phyloP scores from a whole-genome alignment of 2,888 invertebrate species.

The Autographa gamma region DNA sequence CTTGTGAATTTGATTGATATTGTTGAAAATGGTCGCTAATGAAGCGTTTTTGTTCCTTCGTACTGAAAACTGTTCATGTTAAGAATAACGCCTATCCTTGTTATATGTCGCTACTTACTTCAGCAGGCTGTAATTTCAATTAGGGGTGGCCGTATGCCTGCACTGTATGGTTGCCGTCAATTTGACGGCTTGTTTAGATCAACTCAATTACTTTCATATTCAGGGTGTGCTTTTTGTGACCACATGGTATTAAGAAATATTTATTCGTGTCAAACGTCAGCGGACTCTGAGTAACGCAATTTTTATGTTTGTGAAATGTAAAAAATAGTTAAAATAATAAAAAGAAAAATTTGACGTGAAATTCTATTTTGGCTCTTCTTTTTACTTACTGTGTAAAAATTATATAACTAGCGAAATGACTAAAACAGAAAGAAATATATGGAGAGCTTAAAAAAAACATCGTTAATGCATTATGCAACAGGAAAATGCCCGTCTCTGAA shows the following conservation, averaged over 20 bases:
- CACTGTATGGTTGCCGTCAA: constrained; percentile 80
- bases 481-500: constrained; percentile 10
- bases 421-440: no score
- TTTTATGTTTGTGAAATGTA: no score
- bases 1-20: not conserved
- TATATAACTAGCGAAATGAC: not conserved
- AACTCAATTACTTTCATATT: constrained; percentile 75
- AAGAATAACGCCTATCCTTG: constrained; percentile 6
- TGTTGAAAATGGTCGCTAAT: not conserved
- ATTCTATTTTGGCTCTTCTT: no score
- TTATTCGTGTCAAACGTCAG: no score
- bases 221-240: constrained; percentile 63
- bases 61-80: not conserved
- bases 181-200: constrained; percentile 79
- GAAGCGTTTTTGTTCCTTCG: not conserved
- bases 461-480: constrained; percentile 23
- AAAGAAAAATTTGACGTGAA: no score
- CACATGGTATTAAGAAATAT: not conserved
- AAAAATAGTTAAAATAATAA: no score
- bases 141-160: constrained; percentile 69
- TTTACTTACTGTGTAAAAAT: no score
- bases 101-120: constrained; percentile 23
- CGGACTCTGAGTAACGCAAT: no score
- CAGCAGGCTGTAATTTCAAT: constrained; percentile 83
- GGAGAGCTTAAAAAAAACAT: not conserved